These are phyloP conservation scores for Xiphorhynchus elegans DNA, from an alignment of 2,113 vertebrate genomes.

Conservation along the genomic window DNA sequence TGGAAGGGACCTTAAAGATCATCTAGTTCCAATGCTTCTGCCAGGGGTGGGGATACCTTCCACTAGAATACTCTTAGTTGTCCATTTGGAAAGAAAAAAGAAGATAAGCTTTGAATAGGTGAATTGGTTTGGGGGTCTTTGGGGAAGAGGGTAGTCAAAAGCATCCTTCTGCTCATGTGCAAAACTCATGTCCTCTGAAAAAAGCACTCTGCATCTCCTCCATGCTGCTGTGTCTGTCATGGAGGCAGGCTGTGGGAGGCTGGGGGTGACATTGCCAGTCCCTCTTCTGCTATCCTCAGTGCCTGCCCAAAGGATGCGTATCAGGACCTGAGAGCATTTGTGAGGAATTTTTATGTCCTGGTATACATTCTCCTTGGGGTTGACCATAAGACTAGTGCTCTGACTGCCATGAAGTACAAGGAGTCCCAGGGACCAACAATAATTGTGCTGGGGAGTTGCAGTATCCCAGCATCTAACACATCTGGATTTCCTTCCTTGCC, in stretches of 20 bases:
- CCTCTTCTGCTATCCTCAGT: not conserved
- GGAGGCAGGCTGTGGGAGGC: not conserved
- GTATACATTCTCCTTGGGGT: not conserved
- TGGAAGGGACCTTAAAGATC: not conserved
- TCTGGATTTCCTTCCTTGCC: not conserved
- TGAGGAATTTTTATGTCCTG: not conserved
- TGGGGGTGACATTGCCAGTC: not conserved
- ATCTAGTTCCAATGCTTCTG: not conserved
- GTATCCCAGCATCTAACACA: not conserved
- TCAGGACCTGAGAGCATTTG: not conserved
- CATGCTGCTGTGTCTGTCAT: rapidly evolving
- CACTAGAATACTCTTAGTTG: not conserved
- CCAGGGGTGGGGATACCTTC: not conserved
- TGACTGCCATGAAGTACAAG: not conserved
- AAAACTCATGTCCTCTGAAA: not conserved
- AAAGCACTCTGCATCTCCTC: not conserved
- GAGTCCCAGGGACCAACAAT: not conserved
- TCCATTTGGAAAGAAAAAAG: not conserved
- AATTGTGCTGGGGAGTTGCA: not conserved
- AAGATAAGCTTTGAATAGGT: not conserved
- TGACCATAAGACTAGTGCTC: not conserved
- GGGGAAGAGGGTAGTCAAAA: rapidly evolving
- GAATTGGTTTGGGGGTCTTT: not conserved
- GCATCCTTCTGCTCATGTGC: not conserved
- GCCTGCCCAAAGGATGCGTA: not conserved